A percentile compares a stretch with the other conserved stretches of the same genome.
Conservation (phyloP, 2,113 vertebrate genomes). For the Otus sunia region DNA sequence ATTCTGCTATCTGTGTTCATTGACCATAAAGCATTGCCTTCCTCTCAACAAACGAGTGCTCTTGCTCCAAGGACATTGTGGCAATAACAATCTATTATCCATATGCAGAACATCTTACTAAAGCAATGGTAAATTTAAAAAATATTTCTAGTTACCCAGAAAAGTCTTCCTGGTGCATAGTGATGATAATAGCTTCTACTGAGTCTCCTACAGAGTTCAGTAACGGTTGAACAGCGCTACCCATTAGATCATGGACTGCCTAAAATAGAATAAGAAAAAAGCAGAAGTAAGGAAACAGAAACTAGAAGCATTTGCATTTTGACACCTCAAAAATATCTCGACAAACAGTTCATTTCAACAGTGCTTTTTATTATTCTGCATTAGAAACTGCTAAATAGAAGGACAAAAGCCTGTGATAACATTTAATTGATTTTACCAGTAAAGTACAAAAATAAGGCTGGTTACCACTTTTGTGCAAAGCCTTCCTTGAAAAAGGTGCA, state of each 20-base stretch:
- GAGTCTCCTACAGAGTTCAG: conserved; percentile 93
- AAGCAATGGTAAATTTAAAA: not conserved
- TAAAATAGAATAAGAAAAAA: conserved; percentile 63
- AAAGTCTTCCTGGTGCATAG: conserved; percentile 97
- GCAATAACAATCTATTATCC: conserved; percentile 17
- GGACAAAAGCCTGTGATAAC: not conserved
- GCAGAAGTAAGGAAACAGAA: conserved; percentile 26
- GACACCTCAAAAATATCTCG: not conserved
- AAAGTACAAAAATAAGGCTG: not conserved
- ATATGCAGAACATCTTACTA: not conserved
- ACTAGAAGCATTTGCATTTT: not conserved
- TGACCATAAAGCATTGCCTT: not conserved
- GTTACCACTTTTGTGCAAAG: not conserved
- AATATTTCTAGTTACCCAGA: conserved; percentile 80
- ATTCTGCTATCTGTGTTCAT: not conserved
- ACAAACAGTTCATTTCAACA: not conserved
- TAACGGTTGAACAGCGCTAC: conserved; percentile 87
- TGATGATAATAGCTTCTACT: conserved; percentile 96
- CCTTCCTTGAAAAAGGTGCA: not conserved
- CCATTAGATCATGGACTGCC: conserved; percentile 88
- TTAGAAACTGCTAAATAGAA: not conserved
- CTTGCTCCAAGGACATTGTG: not conserved
- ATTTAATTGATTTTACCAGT: not conserved
- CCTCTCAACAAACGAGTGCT: not conserved
- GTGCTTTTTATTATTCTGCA: not conserved